phyloP scores from a whole-genome alignment of 2,888 invertebrate genomes.

The Linyphia triangularis region DNA sequence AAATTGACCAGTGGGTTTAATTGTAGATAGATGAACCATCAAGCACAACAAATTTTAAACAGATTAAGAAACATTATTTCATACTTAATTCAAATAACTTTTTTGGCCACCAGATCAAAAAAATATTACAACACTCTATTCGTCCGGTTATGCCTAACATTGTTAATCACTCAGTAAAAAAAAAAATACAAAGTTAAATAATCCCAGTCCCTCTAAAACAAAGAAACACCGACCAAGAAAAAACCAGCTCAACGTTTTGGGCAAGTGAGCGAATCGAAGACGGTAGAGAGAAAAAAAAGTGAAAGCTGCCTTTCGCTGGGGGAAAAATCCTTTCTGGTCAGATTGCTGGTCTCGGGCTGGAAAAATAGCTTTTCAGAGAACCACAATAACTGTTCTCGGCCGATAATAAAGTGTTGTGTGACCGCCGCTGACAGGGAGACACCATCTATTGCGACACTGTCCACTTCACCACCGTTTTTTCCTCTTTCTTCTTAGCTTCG shows the following conservation, averaged over 20 bases:
- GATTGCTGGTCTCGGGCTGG: conserved; percentile 49
- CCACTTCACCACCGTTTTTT: conserved; percentile 52
- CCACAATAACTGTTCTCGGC: conserved; percentile 74
- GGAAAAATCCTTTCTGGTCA: conserved; percentile 57
- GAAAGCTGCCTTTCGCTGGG: conserved; percentile 34
- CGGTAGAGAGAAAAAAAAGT: conserved; percentile 21
- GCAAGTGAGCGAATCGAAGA: conserved; percentile 42
- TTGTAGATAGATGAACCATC: too few species aligned
- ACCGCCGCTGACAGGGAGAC: conserved; percentile 69
- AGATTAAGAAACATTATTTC: neutral
- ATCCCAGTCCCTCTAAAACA: neutral
- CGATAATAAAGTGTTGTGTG: conserved; percentile 75
- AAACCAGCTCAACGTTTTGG: conserved; percentile 16
- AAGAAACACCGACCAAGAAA: neutral
- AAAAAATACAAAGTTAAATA: neutral
- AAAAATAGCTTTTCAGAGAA: conserved; percentile 73
- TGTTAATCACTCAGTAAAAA: neutral
- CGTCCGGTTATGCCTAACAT: neutral
- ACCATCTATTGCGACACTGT: conserved; percentile 62
- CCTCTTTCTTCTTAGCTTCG: neutral
- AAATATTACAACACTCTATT: neutral
- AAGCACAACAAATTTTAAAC: neutral
- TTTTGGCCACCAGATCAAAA: too few species aligned
- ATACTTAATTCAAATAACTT: neutral
- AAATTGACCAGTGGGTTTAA: too few species aligned